Conservation (phyloP, 2,888 invertebrate genomes). For the Nephrocerus scutellatus region DNA sequence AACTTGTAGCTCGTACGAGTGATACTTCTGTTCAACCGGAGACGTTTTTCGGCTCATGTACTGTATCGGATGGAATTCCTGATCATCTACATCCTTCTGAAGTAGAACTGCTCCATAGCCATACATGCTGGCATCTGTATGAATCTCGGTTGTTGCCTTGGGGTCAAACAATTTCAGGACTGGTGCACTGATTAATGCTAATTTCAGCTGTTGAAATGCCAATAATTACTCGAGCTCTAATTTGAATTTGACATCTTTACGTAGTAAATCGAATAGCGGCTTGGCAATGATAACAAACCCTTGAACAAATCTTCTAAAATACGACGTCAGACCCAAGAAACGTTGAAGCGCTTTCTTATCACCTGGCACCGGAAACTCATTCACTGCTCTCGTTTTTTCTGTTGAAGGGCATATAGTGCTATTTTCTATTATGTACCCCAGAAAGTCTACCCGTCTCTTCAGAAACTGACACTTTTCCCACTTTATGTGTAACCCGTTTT, state of each 20-base stretch:
- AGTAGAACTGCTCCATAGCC: constrained; percentile 33
- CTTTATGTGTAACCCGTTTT: constrained; percentile 5
- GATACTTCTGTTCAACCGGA: constrained; percentile 26
- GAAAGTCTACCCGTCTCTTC: constrained; percentile 5
- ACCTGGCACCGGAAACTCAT: constrained; percentile 1
- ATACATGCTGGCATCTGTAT: constrained; percentile 12
- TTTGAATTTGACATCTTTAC: constrained; percentile 2
- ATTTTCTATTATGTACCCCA: constrained; percentile 12
- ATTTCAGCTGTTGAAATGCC: constrained; percentile 5
- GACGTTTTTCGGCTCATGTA: constrained; percentile 24
- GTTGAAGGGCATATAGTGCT: constrained; percentile 5
- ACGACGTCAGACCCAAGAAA: constrained; percentile 9
- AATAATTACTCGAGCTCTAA: neutral
- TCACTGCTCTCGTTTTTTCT: constrained; percentile 7
- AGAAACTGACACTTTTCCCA: constrained; percentile 14
- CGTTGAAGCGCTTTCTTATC: constrained; percentile 7
- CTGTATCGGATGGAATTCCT: constrained; percentile 32
- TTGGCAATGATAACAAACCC: constrained; percentile 27
- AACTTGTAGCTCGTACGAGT: constrained; percentile 28
- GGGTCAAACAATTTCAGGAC: constrained; percentile 6
- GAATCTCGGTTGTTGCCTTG: constrained; percentile 6
- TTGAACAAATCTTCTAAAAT: constrained; percentile 20
- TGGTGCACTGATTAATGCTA: constrained; percentile 3
- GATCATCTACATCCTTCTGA: constrained; percentile 22
- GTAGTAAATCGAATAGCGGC: constrained; percentile 28